Base-by-base conservation (phyloP, 1,140 invertebrate genomes). In the Leptestheria dahalacensis region DNA sequence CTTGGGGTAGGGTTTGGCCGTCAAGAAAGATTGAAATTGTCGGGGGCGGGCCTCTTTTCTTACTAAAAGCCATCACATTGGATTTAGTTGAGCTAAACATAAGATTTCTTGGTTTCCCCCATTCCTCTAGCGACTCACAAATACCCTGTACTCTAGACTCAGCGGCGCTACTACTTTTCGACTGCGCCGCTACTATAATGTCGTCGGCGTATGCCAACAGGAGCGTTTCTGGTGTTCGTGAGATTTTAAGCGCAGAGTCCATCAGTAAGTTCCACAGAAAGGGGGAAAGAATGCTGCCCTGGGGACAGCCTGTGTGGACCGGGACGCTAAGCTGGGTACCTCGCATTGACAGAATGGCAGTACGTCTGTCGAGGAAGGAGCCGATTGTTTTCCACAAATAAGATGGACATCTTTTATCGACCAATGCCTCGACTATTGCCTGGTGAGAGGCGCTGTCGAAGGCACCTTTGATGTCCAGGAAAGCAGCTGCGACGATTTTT, bases 381-480 rank as follows among this genome's bases (percentile, higher is more conserved):
- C n/a, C n/a, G n/a, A n/a, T n/a, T 15, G 33, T 15, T 41, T 15
- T 9, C 33, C 6, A 41, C 15, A 41, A 15, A 41, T 41, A 41
- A 9, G 6, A 9, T 41, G 33, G 33, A 41, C 33, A 41, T 41
- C 33, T 15, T 41, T 41, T 41, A 6, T 6, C 33, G 33, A 9
- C 15, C 33, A 41, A 15, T 6, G 33, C 6, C 6, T 6, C 33
- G 6, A 41, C 6, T 9, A 41, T 41, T 15, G 33, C 51, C 51
- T 20, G 51, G 24, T 26, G 21, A 20, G 20, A 53, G 24, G 51
- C 51, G 24, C 15, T 3, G 26, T 53, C 51, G 26, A 53, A 53
- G 51, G 51, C 51, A n/a, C 21, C n/a, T 53, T 53, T 53, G 51
- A 53, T 53, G 63, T 72, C 70, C 1, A 70, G 53, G 24, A 68